Evolutionary conservation across 2,888 invertebrate genomes (phyloP).

Genomic region (Ferdinandea cuprea): DNA sequence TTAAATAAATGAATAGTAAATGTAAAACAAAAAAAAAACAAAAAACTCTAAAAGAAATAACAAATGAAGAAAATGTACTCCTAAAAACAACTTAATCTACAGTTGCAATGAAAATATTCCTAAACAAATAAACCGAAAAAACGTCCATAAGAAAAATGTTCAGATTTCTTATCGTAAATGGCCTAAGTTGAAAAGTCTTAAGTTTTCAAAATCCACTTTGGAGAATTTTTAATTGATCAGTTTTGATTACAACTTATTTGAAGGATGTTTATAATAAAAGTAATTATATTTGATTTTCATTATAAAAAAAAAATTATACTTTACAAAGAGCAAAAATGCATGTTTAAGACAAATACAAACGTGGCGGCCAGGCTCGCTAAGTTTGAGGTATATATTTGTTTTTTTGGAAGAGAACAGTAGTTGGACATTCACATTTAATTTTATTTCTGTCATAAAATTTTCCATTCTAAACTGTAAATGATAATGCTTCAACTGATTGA

Average conservation of each 20-base stretch:
- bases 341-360: constrained; percentile 65
- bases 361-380: constrained; percentile 16
- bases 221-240: constrained; percentile 56
- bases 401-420: neutral
- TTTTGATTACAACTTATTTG: constrained; percentile 60
- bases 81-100: constrained; percentile 73
- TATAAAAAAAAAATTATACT: constrained; percentile 51
- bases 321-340: constrained; percentile 67
- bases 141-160: constrained; percentile 73
- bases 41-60: constrained; percentile 33
- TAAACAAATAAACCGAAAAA: constrained; percentile 74
- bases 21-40: constrained; percentile 42
- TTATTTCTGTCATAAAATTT: too few relatives aligned
- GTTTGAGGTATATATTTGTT: neutral
- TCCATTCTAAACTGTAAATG: too few relatives aligned
- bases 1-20: constrained; percentile 69
- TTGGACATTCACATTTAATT: too few relatives aligned
- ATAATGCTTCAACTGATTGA: too few relatives aligned
- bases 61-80: constrained; percentile 57
- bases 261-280: constrained; percentile 69
- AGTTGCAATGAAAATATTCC: constrained; percentile 75
- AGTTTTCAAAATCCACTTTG: constrained; percentile 73
- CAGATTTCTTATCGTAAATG: constrained; percentile 68
- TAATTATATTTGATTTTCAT: constrained; percentile 42
- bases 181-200: constrained; percentile 64